Percentiles rank a stretch among this genome's conserved stretches.
Conservation (phyloP, 2,888 invertebrate genomes). For the Drosophila melanocephala region DNA sequence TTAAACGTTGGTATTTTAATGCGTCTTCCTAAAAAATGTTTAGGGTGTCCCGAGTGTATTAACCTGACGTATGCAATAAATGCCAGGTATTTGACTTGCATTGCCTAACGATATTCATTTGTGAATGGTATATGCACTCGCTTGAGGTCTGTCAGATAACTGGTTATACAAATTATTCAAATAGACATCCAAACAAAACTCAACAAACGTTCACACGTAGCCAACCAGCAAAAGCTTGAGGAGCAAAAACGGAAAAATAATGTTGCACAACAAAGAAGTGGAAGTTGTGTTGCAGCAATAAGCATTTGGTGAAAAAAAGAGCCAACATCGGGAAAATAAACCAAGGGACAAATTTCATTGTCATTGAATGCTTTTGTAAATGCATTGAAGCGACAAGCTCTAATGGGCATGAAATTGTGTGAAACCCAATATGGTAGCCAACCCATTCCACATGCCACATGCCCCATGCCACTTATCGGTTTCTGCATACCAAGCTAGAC, state of each 20-base stretch:
- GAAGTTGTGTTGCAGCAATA: conserved; percentile 52
- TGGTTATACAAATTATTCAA: conserved; percentile 20
- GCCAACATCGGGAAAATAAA: conserved; percentile 46
- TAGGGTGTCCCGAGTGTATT: conserved; percentile 26
- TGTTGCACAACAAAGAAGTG: conserved; percentile 68
- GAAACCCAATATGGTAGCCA: conserved; percentile 23
- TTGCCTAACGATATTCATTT: conserved; percentile 34
- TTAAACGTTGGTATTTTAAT: neutral
- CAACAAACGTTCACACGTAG: conserved; percentile 58
- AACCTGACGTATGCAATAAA: conserved; percentile 37
- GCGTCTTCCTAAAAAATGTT: neutral
- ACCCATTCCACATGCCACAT: neutral
- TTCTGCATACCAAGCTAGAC: neutral
- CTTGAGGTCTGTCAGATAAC: conserved; percentile 23
- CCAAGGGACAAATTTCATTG: conserved; percentile 16
- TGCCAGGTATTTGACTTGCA: conserved; percentile 53
- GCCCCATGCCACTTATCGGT: conserved; percentile 13
- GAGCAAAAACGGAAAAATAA: conserved; percentile 35
- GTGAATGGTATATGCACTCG: conserved; percentile 25
- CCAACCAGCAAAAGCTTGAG: conserved; percentile 5
- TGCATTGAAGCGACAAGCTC: conserved; percentile 15
- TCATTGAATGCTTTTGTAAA: conserved; percentile 17
- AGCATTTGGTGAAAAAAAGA: conserved; percentile 22
- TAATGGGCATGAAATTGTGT: conserved; percentile 27
- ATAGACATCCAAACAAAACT: conserved; percentile 35